phyloP scores from a whole-genome alignment of 1,140 invertebrate species.

The Leptopilina clavipes region DNA sequence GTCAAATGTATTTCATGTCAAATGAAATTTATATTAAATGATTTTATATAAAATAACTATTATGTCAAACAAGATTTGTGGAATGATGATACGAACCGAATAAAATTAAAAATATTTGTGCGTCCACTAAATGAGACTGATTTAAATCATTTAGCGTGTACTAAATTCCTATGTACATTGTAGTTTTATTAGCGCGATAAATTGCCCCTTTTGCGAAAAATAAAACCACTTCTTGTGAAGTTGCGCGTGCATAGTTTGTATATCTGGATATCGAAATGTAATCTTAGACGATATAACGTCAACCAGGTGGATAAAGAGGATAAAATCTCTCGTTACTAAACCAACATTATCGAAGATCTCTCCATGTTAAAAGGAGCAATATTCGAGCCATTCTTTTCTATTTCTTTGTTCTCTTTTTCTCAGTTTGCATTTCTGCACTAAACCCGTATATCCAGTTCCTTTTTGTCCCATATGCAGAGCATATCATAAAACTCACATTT shows the following conservation, averaged over 20 bases:
- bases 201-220: not conserved
- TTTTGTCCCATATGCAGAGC: conserved; percentile 17
- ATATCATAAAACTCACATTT: not conserved
- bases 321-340: conserved; percentile 26
- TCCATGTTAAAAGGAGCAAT: conserved; percentile 3
- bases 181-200: conserved; percentile 6
- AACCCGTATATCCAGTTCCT: conserved; percentile 45
- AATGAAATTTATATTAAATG: too few species aligned
- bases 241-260: not conserved
- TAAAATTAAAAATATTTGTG: not conserved
- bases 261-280: not conserved
- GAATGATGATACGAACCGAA: too few species aligned
- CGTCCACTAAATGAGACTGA: not conserved
- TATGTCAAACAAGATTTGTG: too few species aligned
- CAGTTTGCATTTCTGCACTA: not conserved
- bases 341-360: conserved; percentile 6
- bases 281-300: conserved; percentile 22
- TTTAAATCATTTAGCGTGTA: not conserved
- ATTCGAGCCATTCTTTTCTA: not conserved
- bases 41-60: too few species aligned
- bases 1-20: too few species aligned
- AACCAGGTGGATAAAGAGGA: conserved; percentile 2
- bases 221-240: not conserved
- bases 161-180: not conserved
- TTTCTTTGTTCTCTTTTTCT: conserved; percentile 33